Evolutionary conservation across 2,797 vertebrate genomes (phyloP).

Genomic region (Coracias cyanogaster): DNA sequence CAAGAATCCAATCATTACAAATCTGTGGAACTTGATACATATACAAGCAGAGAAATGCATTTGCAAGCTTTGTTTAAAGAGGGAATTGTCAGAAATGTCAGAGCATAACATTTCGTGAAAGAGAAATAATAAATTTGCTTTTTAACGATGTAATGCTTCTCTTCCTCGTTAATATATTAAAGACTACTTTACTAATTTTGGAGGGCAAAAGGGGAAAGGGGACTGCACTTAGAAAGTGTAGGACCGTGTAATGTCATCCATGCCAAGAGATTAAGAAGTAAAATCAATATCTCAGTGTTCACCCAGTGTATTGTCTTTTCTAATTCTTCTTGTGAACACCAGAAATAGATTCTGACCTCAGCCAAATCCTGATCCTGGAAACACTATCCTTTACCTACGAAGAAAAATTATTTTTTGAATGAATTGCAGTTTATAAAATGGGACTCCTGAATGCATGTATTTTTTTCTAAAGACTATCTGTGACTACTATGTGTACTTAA

Average conservation of each 20-base stretch:
- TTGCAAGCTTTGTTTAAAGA: constrained; percentile 56
- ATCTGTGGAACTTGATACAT: constrained; percentile 29
- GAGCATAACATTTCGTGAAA: constrained; percentile 30
- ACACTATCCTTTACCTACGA: neutral
- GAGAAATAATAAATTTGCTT: neutral
- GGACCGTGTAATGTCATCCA: constrained; percentile 7
- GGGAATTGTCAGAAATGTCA: constrained; percentile 44
- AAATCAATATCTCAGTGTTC: constrained; percentile 20
- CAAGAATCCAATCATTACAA: constrained; percentile 36
- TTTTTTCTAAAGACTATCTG: neutral
- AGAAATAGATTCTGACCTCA: constrained; percentile 17
- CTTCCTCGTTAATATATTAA: constrained; percentile 9
- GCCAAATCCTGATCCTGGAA: neutral
- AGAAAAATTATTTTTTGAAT: neutral
- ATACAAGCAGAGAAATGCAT: constrained; percentile 40
- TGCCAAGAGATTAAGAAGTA: constrained; percentile 4
- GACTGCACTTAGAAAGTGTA: neutral
- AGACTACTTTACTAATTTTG: neutral
- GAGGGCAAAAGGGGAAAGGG: constrained; percentile 1
- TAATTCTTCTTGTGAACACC: neutral
- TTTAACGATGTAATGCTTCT: constrained; percentile 6
- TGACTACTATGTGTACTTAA: neutral
- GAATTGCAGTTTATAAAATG: neutral
- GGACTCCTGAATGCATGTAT: neutral
- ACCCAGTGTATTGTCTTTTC: neutral